Evolutionary conservation across 1,140 invertebrate genomes (phyloP).

Genomic region (Scylla paramamosain): DNA sequence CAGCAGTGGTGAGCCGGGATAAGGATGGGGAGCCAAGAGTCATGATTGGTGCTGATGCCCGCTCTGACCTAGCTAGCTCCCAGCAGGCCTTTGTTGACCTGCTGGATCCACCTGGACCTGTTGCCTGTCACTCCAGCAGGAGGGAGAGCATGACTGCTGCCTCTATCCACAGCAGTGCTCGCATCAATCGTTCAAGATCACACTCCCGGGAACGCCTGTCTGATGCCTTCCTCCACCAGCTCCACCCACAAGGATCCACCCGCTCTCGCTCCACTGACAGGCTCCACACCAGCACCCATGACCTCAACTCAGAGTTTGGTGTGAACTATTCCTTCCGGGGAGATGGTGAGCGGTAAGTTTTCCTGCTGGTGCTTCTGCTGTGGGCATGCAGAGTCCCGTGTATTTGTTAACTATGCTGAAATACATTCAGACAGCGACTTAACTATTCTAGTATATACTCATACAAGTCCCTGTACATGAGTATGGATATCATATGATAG

Average conservation of each 20-base stretch:
- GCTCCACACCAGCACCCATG: conserved; percentile 55
- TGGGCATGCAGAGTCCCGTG: not conserved
- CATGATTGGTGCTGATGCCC: conserved; percentile 69
- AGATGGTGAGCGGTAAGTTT: conserved; percentile 64
- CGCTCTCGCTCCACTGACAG: conserved; percentile 42
- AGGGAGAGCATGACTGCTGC: conserved; percentile 59
- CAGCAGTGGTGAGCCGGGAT: conserved; percentile 61
- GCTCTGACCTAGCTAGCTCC: conserved; percentile 62
- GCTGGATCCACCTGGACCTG: conserved; percentile 53
- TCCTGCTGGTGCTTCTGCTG: not conserved
- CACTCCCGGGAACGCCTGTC: conserved; percentile 61
- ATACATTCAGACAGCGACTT: too few species aligned
- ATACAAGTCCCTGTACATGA: too few species aligned
- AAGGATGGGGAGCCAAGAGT: conserved; percentile 61
- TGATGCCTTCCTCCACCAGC: conserved; percentile 66
- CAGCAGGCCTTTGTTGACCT: conserved; percentile 73
- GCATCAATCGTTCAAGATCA: conserved; percentile 62
- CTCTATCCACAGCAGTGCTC: conserved; percentile 54
- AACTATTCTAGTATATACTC: too few species aligned
- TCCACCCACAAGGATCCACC: conserved; percentile 56
- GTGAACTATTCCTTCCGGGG: conserved; percentile 71
- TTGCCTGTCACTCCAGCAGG: conserved; percentile 37
- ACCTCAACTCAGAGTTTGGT: conserved; percentile 70
- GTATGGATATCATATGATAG: too few species aligned
- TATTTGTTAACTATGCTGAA: not conserved